Evolutionary conservation across 92 coral and sea anemone genomes (phyloP).

Genomic region (Epizoanthus scotinus): DNA sequence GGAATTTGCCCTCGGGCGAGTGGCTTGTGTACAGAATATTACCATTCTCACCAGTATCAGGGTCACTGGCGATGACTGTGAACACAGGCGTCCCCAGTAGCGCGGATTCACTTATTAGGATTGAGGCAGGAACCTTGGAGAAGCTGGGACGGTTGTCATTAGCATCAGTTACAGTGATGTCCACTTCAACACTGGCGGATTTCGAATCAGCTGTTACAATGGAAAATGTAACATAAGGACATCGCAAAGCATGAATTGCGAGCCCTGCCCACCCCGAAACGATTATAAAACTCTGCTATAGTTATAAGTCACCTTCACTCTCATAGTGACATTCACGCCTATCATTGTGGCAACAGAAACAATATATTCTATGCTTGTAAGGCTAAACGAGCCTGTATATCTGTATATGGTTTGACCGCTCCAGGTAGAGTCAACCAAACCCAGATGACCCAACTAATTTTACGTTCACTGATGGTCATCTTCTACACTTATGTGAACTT

Average conservation of each 20-base stretch:
- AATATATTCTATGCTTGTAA: too few relatives aligned
- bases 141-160: conserved; percentile 87
- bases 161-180: conserved; percentile 78
- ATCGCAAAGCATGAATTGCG: background rate
- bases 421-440: too few relatives aligned
- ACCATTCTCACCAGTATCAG: conserved; percentile 73
- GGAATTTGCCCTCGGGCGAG: conserved; percentile 79
- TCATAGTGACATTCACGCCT: too few relatives aligned
- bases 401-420: too few relatives aligned
- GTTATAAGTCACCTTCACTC: too few relatives aligned
- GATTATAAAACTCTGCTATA: too few relatives aligned
- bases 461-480: too few relatives aligned
- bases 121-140: conserved; percentile 60
- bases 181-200: conserved; percentile 79
- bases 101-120: conserved; percentile 82
- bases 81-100: conserved; percentile 85
- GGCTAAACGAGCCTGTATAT: too few relatives aligned
- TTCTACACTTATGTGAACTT: too few relatives aligned
- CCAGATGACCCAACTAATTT: too few relatives aligned
- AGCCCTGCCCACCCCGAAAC: too few relatives aligned
- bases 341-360: too few relatives aligned
- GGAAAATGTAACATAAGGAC: background rate
- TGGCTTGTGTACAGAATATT: conserved; percentile 61
- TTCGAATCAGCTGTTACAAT: conserved; percentile 75
- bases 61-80: conserved; percentile 84